Percentiles rank a stretch among this genome's conserved stretches.
phyloP scores from a whole-genome alignment of 92 coral and sea anemone species.

The Epizoanthus fatuus region DNA sequence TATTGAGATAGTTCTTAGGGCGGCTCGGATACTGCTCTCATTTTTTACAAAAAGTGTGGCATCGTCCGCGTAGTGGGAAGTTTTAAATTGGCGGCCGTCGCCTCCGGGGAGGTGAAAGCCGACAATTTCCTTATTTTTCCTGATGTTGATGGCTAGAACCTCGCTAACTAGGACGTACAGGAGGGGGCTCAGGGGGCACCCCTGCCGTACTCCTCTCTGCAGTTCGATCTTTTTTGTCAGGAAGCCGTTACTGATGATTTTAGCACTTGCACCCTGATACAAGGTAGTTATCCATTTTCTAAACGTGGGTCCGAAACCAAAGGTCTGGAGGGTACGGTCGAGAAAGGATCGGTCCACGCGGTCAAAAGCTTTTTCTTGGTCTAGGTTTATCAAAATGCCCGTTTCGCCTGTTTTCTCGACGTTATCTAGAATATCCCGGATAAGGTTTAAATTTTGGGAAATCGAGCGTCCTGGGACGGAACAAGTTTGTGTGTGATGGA shows the following conservation, averaged over 20 bases:
- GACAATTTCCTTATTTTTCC: neutral
- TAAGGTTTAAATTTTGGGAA: too few species aligned
- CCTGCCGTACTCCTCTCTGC: neutral
- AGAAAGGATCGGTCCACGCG: neutral
- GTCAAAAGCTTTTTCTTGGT: neutral
- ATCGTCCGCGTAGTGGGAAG: neutral
- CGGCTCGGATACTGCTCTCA: too few species aligned
- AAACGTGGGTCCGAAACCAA: neutral
- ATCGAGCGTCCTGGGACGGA: too few species aligned
- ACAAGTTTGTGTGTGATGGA: neutral
- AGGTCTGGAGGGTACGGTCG: neutral
- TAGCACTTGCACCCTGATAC: neutral
- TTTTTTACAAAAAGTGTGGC: neutral
- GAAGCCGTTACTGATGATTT: neutral
- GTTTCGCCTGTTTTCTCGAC: neutral
- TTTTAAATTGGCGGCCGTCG: neutral
- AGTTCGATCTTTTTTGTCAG: neutral
- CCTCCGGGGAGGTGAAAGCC: neutral
- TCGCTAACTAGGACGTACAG: neutral
- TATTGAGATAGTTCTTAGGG: too few species aligned
- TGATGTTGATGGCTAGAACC: too few species aligned
- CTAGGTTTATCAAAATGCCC: neutral
- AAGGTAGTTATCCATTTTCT: neutral
- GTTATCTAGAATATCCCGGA: neutral
- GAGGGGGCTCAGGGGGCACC: slow-evolving; percentile 7